Evolutionary conservation across 2,113 vertebrate genomes (phyloP).

Genomic region (Muntiacus reevesi): DNA sequence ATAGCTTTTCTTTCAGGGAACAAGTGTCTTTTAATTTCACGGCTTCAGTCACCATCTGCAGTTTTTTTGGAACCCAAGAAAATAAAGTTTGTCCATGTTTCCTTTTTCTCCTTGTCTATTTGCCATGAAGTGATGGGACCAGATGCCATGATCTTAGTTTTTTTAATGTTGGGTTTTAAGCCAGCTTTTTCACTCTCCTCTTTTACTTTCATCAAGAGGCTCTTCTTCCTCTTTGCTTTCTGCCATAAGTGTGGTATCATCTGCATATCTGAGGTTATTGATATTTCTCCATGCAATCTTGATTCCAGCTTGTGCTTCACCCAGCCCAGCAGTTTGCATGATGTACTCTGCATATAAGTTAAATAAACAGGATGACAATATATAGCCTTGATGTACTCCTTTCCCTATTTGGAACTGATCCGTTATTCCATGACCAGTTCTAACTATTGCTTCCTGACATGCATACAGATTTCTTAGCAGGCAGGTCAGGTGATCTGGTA

Average conservation of each 20-base stretch:
- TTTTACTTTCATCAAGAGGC: not conserved
- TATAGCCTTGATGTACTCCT: not conserved
- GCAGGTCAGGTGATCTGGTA: not conserved
- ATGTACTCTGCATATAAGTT: not conserved
- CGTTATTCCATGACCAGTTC: not conserved
- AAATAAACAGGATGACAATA: not conserved
- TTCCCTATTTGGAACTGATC: not conserved
- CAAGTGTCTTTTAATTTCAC: not conserved
- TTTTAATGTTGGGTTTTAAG: not conserved
- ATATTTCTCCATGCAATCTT: not conserved
- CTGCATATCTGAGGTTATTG: not conserved
- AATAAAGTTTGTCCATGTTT: not conserved
- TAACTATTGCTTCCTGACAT: not conserved
- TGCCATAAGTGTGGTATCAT: not conserved
- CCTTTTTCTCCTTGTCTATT: not conserved
- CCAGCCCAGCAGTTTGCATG: not conserved
- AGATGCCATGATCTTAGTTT: not conserved
- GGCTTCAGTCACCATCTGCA: not conserved
- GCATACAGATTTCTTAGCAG: not conserved
- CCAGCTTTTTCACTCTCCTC: not conserved
- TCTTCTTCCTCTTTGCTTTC: not conserved
- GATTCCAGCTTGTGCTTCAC: not conserved
- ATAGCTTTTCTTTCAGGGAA: not conserved
- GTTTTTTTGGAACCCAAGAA: not conserved
- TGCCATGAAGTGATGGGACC: not conserved